These are phyloP conservation scores for Tokudaia tokunoshimensis DNA, from an alignment of 2,797 vertebrate species.

Conservation along the genomic window DNA sequence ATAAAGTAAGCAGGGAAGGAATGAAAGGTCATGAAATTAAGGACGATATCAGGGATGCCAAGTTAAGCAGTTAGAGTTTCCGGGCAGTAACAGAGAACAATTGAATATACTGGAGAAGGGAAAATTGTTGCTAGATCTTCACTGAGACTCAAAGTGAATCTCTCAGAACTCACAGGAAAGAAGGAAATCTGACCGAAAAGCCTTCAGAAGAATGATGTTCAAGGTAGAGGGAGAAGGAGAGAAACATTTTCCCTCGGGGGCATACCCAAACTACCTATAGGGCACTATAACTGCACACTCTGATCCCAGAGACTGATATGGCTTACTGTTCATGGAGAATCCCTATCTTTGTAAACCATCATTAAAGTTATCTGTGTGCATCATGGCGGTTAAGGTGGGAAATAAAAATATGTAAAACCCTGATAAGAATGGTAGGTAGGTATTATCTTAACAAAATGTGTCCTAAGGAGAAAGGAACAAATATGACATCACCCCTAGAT, in stretches of 20 bases:
- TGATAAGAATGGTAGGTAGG: neutral
- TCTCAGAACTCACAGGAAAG: constrained; percentile 14
- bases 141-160: constrained; percentile 35
- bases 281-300: neutral
- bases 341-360: neutral
- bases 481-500: neutral
- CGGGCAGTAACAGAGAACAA: constrained; percentile 6
- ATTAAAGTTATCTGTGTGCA: neutral
- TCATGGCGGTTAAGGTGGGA: neutral
- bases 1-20: neutral
- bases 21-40: neutral
- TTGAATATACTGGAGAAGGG: neutral
- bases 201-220: constrained; percentile 10
- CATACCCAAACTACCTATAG: neutral
- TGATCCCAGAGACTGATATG: neutral
- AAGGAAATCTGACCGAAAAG: constrained; percentile 26
- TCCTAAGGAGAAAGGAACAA: neutral
- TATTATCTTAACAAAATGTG: neutral
- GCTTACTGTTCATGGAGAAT: neutral
- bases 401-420: neutral
- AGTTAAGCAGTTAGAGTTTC: constrained; percentile 10
- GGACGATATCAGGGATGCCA: neutral
- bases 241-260: neutral
- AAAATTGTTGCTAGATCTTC: constrained; percentile 37
- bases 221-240: neutral